Base-by-base conservation (phyloP, 2,797 vertebrate species). In the Capromys pilorides region DNA sequence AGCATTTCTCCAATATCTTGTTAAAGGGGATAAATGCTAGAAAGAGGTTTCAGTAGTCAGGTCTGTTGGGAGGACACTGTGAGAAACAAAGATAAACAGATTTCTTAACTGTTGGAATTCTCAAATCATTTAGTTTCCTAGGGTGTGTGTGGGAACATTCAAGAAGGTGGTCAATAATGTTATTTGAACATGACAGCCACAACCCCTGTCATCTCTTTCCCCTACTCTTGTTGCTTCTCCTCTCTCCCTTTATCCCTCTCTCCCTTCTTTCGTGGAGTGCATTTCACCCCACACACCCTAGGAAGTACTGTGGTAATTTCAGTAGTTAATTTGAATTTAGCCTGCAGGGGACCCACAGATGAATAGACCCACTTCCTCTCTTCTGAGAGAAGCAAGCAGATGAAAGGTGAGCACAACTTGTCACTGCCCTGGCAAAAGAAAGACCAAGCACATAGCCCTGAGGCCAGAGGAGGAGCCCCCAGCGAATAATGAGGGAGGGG, bases 41-140 rank as follows among this genome's bases (percentile, higher is more conserved):
- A 45, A 69, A 91, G 77, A 85, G 61, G 51, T 84, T 86, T 89
- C 67, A 2, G 2, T 45, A 64, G 71, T 95, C 77, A 67, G 80
- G 49, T 94, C 49, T 91, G 62, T 90, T 93, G 79, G 67, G 77
- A 49, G 19, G 84, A 81, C 94, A 51, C 86, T 71, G 64, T 69
- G 83, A 57, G 84, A 95, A 95, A 82, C 84, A 95, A 93, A 82
- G 84, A 33, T 78, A 64, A 83, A 84, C 79, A 90, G 71, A 64
- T 94, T 87, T 96, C 33, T 85, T 89, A 87, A 69, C 77, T 77
- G 69, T 77, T 75, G 67, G 90, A 83, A 80, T 92, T 91, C 54
- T 94, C 62, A 61, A 41, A 80, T 90, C 81, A 66, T 95, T 90
- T 90, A 33, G 66, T 86, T 92, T 95, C 81, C 82, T 51, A 82